Evolutionary conservation across 2,797 vertebrate species (phyloP).

Genomic region (Molothrus ater): DNA sequence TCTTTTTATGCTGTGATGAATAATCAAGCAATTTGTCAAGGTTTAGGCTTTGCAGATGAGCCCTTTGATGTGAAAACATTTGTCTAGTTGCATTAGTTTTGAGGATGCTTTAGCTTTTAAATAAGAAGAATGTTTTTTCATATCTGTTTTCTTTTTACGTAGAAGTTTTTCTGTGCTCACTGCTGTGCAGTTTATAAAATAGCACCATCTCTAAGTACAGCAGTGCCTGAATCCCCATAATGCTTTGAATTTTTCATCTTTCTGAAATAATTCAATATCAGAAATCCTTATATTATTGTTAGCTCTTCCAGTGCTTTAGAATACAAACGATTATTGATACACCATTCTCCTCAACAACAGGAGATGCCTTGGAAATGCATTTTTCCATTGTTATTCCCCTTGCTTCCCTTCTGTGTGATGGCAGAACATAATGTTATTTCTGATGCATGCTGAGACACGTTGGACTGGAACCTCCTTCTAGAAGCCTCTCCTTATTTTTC

Average conservation of each 20-base stretch:
- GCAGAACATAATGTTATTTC: neutral
- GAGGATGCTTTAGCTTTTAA: neutral
- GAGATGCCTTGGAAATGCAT: neutral
- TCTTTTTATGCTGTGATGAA: neutral
- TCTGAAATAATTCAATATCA: neutral
- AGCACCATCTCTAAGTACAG: neutral
- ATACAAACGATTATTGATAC: neutral
- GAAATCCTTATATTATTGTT: neutral
- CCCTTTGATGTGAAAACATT: neutral
- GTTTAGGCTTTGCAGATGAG: neutral
- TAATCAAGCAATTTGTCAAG: neutral
- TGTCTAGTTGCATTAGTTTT: neutral
- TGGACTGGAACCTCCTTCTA: neutral
- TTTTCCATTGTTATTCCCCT: neutral
- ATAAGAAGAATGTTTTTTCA: neutral
- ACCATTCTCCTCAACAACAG: neutral
- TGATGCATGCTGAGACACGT: neutral
- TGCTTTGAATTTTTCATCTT: neutral
- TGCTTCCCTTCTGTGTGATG: neutral
- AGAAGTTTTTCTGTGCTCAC: neutral
- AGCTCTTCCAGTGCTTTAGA: neutral
- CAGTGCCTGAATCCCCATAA: neutral
- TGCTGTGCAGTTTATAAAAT: neutral
- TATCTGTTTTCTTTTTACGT: neutral
- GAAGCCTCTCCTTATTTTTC: neutral